phyloP scores from a whole-genome alignment of 2,888 invertebrate genomes.

The Hipparchia semele region DNA sequence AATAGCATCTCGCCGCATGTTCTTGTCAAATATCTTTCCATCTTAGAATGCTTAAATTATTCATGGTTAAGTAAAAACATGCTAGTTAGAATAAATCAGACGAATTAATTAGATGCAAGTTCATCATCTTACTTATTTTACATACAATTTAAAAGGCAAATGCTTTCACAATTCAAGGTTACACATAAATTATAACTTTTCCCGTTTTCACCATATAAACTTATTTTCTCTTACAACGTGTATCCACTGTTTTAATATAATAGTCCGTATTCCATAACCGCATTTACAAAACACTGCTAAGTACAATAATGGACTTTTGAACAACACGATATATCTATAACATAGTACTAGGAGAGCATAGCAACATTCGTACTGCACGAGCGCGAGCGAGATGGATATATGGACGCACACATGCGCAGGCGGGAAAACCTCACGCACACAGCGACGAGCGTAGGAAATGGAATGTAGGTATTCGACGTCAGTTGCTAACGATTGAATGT shows the following conservation, averaged over 20 bases:
- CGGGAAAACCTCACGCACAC: slow-evolving; percentile 53
- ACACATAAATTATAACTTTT: slow-evolving; percentile 18
- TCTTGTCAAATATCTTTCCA: neutral
- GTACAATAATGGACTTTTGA: slow-evolving; percentile 68
- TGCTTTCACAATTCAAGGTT: slow-evolving; percentile 2
- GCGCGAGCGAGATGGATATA: slow-evolving; percentile 39
- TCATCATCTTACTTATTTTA: slow-evolving; percentile 1
- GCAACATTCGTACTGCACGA: slow-evolving; percentile 44
- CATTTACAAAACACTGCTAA: slow-evolving; percentile 62
- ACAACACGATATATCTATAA: slow-evolving; percentile 51
- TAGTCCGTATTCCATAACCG: slow-evolving; percentile 42
- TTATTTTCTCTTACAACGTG: neutral
- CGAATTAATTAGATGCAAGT: neutral
- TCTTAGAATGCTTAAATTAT: neutral
- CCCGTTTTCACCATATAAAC: slow-evolving; percentile 9
- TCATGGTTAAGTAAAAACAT: neutral
- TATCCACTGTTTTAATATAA: slow-evolving; percentile 22
- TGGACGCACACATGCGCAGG: slow-evolving; percentile 40
- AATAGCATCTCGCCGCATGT: neutral
- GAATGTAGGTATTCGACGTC: slow-evolving; percentile 55
- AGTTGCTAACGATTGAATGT: slow-evolving; percentile 60
- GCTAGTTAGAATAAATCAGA: neutral
- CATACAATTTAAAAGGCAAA: neutral
- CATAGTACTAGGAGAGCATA: slow-evolving; percentile 48
- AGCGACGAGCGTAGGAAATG: slow-evolving; percentile 43